Conservation (phyloP, 2,113 vertebrate species). For the Cyanoderma ruficeps region DNA sequence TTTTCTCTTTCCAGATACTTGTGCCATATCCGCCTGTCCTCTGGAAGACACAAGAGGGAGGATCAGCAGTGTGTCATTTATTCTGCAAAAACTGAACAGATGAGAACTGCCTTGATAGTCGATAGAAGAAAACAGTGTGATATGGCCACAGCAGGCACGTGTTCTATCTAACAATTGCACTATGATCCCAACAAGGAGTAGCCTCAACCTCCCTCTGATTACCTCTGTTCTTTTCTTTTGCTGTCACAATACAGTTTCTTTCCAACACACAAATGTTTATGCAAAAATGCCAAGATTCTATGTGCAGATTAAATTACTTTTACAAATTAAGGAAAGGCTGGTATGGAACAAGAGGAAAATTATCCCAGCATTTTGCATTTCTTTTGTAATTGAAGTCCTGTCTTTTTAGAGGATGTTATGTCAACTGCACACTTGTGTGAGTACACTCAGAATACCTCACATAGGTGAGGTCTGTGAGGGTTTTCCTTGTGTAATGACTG, state of each 20-base stretch:
- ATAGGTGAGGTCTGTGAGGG: neutral
- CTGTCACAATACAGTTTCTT: neutral
- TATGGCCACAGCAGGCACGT: neutral
- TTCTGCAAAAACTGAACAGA: neutral
- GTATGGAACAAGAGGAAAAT: neutral
- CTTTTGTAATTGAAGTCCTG: neutral
- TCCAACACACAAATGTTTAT: neutral
- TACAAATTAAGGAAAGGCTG: neutral
- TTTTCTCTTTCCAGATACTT: conserved; percentile 23
- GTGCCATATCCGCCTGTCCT: neutral
- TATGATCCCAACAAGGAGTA: neutral
- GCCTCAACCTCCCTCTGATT: neutral
- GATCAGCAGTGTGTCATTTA: neutral
- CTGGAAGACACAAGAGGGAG: neutral
- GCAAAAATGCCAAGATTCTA: neutral
- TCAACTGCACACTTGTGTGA: neutral
- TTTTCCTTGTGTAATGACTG: neutral
- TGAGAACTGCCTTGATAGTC: neutral
- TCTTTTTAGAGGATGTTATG: neutral
- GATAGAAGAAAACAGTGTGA: neutral
- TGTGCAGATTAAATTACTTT: neutral
- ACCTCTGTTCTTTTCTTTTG: neutral
- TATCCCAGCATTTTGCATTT: neutral
- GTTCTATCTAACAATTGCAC: neutral
- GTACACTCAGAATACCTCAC: neutral